phyloP scores from a whole-genome alignment of 2,113 vertebrate genomes.

The Astur gentilis region DNA sequence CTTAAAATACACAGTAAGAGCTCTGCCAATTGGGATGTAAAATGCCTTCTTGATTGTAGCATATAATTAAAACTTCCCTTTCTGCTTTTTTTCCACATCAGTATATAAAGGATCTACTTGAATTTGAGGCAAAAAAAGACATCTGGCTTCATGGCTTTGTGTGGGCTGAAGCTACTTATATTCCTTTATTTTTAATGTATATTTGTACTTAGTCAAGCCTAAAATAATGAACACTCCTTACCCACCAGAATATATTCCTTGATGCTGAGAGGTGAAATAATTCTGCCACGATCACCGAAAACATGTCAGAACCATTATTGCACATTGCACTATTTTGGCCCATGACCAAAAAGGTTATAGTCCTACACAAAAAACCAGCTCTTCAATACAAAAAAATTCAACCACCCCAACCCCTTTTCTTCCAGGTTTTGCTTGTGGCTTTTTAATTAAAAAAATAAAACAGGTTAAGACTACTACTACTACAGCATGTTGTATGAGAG shows the following conservation, averaged over 20 bases:
- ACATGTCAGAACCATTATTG: background rate
- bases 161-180: conserved; percentile 26
- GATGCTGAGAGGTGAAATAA: conserved; percentile 17
- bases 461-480: background rate
- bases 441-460: background rate
- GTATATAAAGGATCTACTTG: conserved; percentile 49
- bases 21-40: conserved; percentile 55
- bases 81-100: conserved; percentile 44
- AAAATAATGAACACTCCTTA: conserved; percentile 42
- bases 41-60: conserved; percentile 60
- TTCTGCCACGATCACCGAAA: background rate
- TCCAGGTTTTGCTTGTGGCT: background rate
- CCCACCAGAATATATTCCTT: background rate
- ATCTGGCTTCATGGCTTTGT: conserved; percentile 41
- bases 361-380: background rate
- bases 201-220: conserved; percentile 31
- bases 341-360: background rate
- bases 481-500: background rate
- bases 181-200: background rate
- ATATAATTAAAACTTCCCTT: conserved; percentile 64
- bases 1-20: conserved; percentile 61
- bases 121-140: conserved; percentile 39
- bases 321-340: background rate
- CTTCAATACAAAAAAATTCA: background rate
- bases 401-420: background rate